Evolutionary conservation across 2,113 vertebrate species (phyloP), one percentile per base, ranked within the genome.

Genomic region (Xiphias gladius): DNA sequence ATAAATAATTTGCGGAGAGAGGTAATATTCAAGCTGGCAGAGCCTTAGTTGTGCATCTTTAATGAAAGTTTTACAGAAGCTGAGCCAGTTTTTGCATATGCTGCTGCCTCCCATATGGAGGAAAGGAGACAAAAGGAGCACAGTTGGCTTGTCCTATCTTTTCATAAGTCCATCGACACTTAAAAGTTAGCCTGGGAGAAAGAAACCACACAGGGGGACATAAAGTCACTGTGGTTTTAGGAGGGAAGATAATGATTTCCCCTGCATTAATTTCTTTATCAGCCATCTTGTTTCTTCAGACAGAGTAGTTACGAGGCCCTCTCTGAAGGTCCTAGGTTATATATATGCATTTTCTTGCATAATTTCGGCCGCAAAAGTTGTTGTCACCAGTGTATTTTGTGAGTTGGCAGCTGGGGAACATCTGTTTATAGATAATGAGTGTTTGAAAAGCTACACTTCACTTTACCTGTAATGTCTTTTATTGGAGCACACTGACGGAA

Each of bases 21-120:
- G 94, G 95, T 96, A 96, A 96, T 96, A 95, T 95, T 95, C 95
- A 95, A 95, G 95, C 95, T 95, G 95, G 95, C 93, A 91, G 92
- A 96, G 95, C 92, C 92, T 95, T 96, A 96, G 92, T 96, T 96
- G 95, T 95, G 94, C 95, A 96, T 95, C 94, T 95, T 95, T 95
- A 95, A 96, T 96, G 95, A 95, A 94, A 93, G 84, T 95, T 95
- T 96, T 94, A 94, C 95, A 96, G 95, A 96, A 95, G 93, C 93
- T 48, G 87, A 92, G 94, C 92, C 94, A 95, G 95, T 94, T 94
- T 89, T 80, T 94, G 90, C 95, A 95, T 96, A 95, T 96, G 95
- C 92, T 91, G 91, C 90, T 85, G 74, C 85, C 89, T 90, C 91
- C 92, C 94, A 95, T 94, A 96, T 94, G 94, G 94, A 93, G 88